These are phyloP conservation scores for Leptoclinus maculatus DNA, from an alignment of 2,797 vertebrate species.

Conservation along the genomic window DNA sequence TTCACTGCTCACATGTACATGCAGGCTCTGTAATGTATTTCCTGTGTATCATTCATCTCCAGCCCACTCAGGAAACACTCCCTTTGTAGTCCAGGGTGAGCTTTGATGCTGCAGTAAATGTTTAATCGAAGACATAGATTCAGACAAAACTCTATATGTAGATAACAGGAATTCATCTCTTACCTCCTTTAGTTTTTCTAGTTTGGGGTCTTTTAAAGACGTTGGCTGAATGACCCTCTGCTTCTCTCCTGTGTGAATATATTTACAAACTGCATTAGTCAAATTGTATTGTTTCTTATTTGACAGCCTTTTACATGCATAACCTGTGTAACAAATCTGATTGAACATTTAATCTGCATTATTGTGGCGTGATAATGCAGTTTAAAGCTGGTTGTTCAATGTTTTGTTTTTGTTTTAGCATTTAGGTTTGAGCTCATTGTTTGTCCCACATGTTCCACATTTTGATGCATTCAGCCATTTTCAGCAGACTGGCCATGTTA, in stretches of 20 bases:
- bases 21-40: slow-evolving; percentile 49
- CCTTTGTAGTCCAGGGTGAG: background rate
- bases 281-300: slow-evolving; percentile 7
- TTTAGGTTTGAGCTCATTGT: too few species aligned
- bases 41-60: slow-evolving; percentile 41
- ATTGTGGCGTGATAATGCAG: background rate
- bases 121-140: slow-evolving; percentile 16
- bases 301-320: background rate
- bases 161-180: background rate
- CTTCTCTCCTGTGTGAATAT: slow-evolving; percentile 82
- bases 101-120: slow-evolving; percentile 34
- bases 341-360: background rate
- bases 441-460: too few species aligned
- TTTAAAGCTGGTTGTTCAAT: background rate
- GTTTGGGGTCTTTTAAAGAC: slow-evolving; percentile 82
- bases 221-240: slow-evolving; percentile 86
- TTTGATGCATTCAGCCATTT: background rate
- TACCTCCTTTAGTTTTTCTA: slow-evolving; percentile 89
- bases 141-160: slow-evolving; percentile 1
- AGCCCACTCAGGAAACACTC: slow-evolving; percentile 13
- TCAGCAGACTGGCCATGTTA: background rate
- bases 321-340: background rate
- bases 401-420: background rate
- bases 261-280: slow-evolving; percentile 12
- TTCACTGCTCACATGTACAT: slow-evolving; percentile 27